Base-by-base conservation (phyloP, 1,140 invertebrate genomes). In the Ostrea edulis region DNA sequence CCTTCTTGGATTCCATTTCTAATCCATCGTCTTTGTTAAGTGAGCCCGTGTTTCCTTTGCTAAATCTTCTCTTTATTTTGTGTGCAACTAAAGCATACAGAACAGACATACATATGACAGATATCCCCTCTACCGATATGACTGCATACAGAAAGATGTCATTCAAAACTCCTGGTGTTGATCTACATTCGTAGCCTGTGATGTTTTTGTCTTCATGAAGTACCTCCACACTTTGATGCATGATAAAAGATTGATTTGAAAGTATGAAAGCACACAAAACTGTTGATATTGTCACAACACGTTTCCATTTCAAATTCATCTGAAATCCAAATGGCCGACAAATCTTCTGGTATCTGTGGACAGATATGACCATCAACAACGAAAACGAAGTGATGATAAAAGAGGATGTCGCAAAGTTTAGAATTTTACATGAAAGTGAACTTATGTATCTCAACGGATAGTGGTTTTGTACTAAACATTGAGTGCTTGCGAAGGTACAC, bases 301-400 rank as follows among this genome's bases (percentile, higher is more conserved):
- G 58, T 55, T 85, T 88, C 22, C 55, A 25, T 0, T 44, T 12
- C 0, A 85, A 17, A 25, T 62, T 85, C 87, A 88, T 88, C 55
- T 88, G 87, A 25, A 35, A 44, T 51, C 87, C 87, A 22, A 88
- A 84, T 9, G 87, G 87, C 11, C 87, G 84, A 83, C 87, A 88
- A 25, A 88, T 84, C 52, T 86, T 88, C 35, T 85, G 55, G 29
- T 86, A 88, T 35, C 87, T 85, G 29, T 88, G 87, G 2, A 86
- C 14, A 0, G 87, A 62, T 62, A 88, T 88, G 5, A 86, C 84
- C 35, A 81, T 29, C 17, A 88, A 53, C 25, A 88, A 68, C 17
- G 82, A 82, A 17, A 85, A 53, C 0, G 87, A 88, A 29, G 71
- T 11, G 2, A 85, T 65, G 2, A 58, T 84, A 55, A 84, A 58